These are phyloP conservation scores for Carassius carassius DNA, from an alignment of 2,113 vertebrate species.

Conservation along the genomic window DNA sequence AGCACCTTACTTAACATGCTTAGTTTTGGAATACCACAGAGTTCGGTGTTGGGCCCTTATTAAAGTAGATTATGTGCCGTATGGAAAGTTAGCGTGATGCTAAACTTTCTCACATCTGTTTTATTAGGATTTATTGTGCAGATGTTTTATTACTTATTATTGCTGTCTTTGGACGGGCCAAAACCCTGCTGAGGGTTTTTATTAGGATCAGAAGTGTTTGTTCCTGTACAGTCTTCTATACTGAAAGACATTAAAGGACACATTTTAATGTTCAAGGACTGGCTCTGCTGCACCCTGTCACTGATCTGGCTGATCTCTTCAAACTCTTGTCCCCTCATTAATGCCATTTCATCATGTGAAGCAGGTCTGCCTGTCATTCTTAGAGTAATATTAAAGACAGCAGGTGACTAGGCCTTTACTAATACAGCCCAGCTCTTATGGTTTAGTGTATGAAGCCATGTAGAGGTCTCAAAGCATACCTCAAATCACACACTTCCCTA, in stretches of 20 bases:
- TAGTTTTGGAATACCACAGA: neutral
- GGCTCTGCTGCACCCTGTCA: neutral
- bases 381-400: conserved; percentile 28
- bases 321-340: neutral
- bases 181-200: neutral
- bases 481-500: conserved; percentile 3
- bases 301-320: conserved; percentile 19
- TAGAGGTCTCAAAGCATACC: conserved; percentile 12
- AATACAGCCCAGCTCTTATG: conserved; percentile 23
- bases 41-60: neutral
- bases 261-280: neutral
- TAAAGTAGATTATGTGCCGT: neutral
- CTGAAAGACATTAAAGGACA: neutral
- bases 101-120: neutral
- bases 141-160: neutral
- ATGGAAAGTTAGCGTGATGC: neutral
- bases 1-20: neutral
- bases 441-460: conserved; percentile 5
- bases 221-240: neutral
- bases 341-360: neutral
- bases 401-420: conserved; percentile 26
- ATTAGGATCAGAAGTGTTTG: neutral
- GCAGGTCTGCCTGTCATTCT: conserved; percentile 2
- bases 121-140: neutral
- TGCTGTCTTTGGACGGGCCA: neutral